Conservation (phyloP, 2,797 vertebrate species). For the Acridotheres tristis region DNA sequence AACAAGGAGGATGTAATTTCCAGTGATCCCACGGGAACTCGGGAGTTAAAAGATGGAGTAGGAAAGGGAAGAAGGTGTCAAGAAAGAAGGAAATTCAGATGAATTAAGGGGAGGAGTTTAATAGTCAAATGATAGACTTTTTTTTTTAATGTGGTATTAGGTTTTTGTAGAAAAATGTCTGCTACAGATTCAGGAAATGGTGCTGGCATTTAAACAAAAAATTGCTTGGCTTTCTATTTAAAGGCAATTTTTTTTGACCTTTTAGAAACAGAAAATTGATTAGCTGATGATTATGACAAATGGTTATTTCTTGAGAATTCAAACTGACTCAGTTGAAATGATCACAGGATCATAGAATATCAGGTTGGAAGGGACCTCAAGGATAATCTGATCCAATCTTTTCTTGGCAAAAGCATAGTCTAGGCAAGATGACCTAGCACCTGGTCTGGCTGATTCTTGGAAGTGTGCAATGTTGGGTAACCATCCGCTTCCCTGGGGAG, state of each 20-base stretch:
- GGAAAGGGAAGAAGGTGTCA: neutral
- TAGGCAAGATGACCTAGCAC: neutral
- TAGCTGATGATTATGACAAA: constrained; percentile 26
- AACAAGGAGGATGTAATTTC: neutral
- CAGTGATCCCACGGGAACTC: neutral
- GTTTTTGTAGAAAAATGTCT: neutral
- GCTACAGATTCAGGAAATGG: neutral
- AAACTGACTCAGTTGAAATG: neutral
- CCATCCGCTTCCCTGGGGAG: neutral
- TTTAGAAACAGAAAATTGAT: constrained; percentile 13
- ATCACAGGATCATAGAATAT: neutral
- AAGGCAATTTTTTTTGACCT: neutral
- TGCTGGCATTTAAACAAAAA: neutral
- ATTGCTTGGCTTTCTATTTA: neutral
- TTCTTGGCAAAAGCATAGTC: neutral
- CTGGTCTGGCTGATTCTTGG: neutral
- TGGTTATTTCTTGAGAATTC: constrained; percentile 5
- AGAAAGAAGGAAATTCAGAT: neutral
- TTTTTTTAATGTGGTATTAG: neutral
- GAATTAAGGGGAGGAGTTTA: neutral
- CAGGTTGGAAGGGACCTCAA: neutral
- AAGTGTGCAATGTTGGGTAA: neutral
- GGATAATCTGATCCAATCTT: neutral
- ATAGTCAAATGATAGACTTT: neutral
- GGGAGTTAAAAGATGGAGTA: neutral